A percentile compares a stretch with the other conserved stretches of the same genome.
These are phyloP conservation scores for Cydia fagiglandana DNA, from an alignment of 1,140 invertebrate species.

Conservation along the genomic window DNA sequence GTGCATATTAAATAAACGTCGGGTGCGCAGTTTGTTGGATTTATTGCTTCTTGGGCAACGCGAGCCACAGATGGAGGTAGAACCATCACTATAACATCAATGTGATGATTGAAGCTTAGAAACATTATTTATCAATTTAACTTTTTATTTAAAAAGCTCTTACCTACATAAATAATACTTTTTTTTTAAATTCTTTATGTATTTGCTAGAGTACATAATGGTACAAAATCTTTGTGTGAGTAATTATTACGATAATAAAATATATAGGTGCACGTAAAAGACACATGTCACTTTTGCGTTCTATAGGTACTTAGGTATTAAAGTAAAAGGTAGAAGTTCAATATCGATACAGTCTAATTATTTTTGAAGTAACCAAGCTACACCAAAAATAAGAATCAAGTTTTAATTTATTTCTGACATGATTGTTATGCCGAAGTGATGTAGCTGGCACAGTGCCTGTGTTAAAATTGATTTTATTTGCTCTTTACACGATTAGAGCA, in stretches of 20 bases:
- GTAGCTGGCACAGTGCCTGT: background rate
- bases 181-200: too few relatives aligned
- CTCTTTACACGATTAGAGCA: background rate
- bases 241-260: too few relatives aligned
- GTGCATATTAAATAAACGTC: constrained; percentile 69
- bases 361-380: too few relatives aligned
- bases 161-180: too few relatives aligned
- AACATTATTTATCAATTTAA: background rate
- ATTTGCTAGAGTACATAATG: too few relatives aligned
- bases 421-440: background rate
- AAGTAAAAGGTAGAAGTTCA: too few relatives aligned
- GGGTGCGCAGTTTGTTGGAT: constrained; percentile 54
- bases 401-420: background rate
- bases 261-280: too few relatives aligned
- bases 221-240: too few relatives aligned
- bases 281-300: too few relatives aligned
- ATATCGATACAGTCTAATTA: too few relatives aligned
- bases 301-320: too few relatives aligned
- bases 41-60: constrained; percentile 49
- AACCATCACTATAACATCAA: constrained; percentile 2
- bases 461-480: background rate
- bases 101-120: background rate
- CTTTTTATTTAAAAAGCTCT: too few relatives aligned
- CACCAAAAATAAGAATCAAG: background rate
- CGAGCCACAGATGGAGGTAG: constrained; percentile 21